These are phyloP conservation scores for Conus ventricosus DNA, from an alignment of 1,140 invertebrate genomes.

Conservation along the genomic window DNA sequence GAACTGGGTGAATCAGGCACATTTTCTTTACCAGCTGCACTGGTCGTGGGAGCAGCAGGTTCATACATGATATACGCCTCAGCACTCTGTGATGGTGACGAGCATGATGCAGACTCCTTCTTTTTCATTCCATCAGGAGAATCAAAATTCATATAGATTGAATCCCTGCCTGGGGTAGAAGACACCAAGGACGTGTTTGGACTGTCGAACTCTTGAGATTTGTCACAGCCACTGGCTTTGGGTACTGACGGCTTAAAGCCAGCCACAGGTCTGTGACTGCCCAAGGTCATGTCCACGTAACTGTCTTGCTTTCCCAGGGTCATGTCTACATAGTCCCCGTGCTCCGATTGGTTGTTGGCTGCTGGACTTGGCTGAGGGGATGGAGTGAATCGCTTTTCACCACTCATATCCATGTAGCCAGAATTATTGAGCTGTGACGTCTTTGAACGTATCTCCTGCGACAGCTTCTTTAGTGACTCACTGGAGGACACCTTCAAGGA, in stretches of 20 bases:
- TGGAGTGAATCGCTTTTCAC: conserved; percentile 50
- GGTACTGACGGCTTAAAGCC: not conserved
- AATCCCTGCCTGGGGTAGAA: not conserved
- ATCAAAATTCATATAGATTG: conserved; percentile 37
- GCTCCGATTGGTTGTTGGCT: conserved; percentile 33
- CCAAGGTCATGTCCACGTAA: not conserved
- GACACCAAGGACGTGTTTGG: not conserved
- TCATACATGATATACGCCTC: conserved; percentile 46
- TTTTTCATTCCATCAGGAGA: not conserved
- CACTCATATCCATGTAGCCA: conserved; percentile 58
- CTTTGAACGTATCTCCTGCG: conserved; percentile 47
- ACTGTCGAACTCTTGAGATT: not conserved
- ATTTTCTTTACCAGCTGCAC: not conserved
- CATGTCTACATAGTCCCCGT: conserved; percentile 61
- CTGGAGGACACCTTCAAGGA: conserved; percentile 59
- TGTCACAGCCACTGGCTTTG: conserved; percentile 36
- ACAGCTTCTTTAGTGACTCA: conserved; percentile 59
- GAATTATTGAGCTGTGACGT: conserved; percentile 39
- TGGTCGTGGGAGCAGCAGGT: not conserved
- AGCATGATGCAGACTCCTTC: not conserved
- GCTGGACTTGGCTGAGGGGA: conserved; percentile 40
- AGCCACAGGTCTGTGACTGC: conserved; percentile 13
- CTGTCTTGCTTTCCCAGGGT: conserved; percentile 44
- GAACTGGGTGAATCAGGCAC: not conserved
- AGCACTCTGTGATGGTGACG: conserved; percentile 26